Evolutionary conservation across 2,888 invertebrate species (phyloP), one percentile per base, ranked within the genome.

Genomic region (Drosophila ezoana): DNA sequence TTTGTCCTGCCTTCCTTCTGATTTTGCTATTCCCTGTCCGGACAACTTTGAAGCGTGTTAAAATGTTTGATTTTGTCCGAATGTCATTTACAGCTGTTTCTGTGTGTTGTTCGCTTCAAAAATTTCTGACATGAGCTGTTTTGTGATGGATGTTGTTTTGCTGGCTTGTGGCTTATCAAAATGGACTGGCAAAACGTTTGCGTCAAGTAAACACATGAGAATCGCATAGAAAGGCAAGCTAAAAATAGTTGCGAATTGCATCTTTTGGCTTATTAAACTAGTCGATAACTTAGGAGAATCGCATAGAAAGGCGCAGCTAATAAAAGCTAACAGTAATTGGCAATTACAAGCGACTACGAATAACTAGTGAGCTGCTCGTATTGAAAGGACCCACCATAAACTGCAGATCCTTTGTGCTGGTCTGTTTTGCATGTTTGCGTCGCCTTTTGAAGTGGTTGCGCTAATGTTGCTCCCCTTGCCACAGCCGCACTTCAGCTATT

Each of bases 11-110:
- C 13, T 18, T 28, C 10, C 32, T 16, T 35, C 35, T 23, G 61
- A 58, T 57, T 61, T 77, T 65, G 47, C 59, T 66, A 44, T 85
- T 66, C 41, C 56, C 60, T 49, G 45, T 65, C 20, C 51, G 64
- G 38, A 38, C 70, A 87, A 87, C 81, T 89, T 84, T 81, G 89
- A 76, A 85, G 86, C 88, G 79, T 89, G 88, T 87, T 83, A 75
- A 85, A 82, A 87, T 88, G 77, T 89, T 89, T 86, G 88, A 88
- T 89, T 86, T 85, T 81, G 82, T 75, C 72, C 73, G 75, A 89
- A 85, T 87, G 86, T 86, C 86, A 86, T 72, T 79, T 86, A 86
- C 86, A 86, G 86, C 88, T 87, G 86, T 87, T 86, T 57, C 64
- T 51, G 64, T 62, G 44, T 65, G 63, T 60, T 53, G 63, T 60